A percentile compares a stretch with the other conserved stretches of the same genome.
These are phyloP conservation scores for Caenorhabditis briggsae DNA, from an alignment of 1,140 invertebrate genomes.

Conservation along the genomic window DNA sequence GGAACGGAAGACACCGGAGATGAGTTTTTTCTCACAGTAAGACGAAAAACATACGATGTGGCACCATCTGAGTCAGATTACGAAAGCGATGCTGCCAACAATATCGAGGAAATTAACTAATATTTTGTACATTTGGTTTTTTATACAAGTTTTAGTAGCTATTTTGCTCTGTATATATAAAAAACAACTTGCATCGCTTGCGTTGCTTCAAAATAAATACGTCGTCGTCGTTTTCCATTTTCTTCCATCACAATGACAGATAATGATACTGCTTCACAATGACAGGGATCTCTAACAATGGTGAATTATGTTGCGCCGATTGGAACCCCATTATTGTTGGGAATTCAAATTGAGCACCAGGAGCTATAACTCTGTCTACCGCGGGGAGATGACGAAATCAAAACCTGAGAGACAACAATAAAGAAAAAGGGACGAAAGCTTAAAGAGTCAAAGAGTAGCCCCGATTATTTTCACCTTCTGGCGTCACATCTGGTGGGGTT, in stretches of 20 bases:
- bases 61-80: slow-evolving; percentile 44
- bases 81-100: background rate
- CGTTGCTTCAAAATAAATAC: background rate
- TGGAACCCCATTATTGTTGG: background rate
- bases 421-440: slow-evolving; percentile 2
- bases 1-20: slow-evolving; percentile 23
- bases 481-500: slow-evolving; percentile 11
- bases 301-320: background rate
- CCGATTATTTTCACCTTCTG: slow-evolving; percentile 1
- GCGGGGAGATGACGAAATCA: background rate
- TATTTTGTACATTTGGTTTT: background rate
- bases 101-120: background rate
- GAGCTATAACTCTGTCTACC: slow-evolving; percentile 4
- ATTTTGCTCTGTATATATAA: background rate
- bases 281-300: background rate
- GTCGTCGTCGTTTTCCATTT: background rate
- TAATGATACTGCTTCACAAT: background rate
- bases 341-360: background rate
- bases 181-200: background rate
- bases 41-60: slow-evolving; percentile 19
- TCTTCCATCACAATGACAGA: background rate
- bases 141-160: too few relatives aligned
- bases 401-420: background rate
- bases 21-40: background rate
- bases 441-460: slow-evolving; percentile 37